Evolutionary conservation across 2,888 invertebrate species (phyloP).

Genomic region (Alcis repandata): DNA sequence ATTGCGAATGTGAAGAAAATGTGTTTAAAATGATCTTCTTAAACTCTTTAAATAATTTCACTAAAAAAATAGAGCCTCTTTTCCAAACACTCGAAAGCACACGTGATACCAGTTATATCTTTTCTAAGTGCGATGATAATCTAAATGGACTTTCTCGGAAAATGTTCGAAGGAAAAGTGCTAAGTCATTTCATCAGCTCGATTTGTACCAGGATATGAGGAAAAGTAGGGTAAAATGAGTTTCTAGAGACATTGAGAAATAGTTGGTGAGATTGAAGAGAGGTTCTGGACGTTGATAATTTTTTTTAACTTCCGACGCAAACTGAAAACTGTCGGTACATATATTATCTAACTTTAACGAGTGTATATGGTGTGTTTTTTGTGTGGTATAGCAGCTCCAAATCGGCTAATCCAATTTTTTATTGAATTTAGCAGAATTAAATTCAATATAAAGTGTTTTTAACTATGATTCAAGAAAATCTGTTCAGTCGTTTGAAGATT

Average conservation of each 20-base stretch:
- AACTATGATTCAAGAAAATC: too few species aligned
- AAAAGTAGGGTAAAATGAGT: constrained; percentile 29
- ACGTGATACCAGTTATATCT: constrained; percentile 13
- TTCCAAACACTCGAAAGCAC: constrained; percentile 6
- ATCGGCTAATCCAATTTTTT: too few species aligned
- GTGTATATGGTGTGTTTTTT: too few species aligned
- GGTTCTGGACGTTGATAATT: too few species aligned
- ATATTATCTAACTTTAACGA: too few species aligned
- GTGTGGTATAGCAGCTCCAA: too few species aligned
- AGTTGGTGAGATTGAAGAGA: neutral
- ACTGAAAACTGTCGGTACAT: too few species aligned
- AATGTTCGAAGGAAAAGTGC: constrained; percentile 38
- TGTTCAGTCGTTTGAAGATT: too few species aligned
- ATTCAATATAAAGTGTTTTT: too few species aligned
- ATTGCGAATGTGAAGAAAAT: neutral
- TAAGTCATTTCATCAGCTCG: constrained; percentile 32
- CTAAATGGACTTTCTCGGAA: constrained; percentile 44
- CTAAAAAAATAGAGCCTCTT: neutral
- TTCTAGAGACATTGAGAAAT: constrained; percentile 1
- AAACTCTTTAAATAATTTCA: too few species aligned
- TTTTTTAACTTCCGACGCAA: too few species aligned
- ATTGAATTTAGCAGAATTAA: too few species aligned
- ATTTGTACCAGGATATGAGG: constrained; percentile 36
- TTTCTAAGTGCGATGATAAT: constrained; percentile 32
- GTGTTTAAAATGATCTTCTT: neutral